Evolutionary conservation across 2,888 invertebrate species (phyloP), one percentile per base, ranked within the genome.

Genomic region (Tigriopus californicus): DNA sequence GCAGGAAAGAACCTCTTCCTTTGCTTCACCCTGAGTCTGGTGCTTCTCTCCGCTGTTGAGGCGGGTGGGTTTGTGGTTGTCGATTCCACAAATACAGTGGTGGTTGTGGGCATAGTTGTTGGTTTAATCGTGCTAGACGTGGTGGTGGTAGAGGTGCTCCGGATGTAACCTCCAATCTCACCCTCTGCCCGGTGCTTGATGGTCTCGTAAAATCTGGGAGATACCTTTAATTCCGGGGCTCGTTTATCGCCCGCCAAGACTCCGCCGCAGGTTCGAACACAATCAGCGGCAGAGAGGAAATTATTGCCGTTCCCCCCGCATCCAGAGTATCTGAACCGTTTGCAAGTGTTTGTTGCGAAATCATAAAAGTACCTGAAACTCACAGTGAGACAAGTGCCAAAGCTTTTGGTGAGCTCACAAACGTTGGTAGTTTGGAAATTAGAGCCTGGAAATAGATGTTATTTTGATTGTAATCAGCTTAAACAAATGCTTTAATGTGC

Each of bases 281-380:
- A 58, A 18, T 46, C 24, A 12, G 48, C 58, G 25, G 49, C 58
- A 1, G 48, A 24, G 1, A 46, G 1, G 20, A 58, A 58, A 22
- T 58, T 58, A 24, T 58, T 58, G n/a, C 24, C 20, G 40, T 58
- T 58, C 25, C 58, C 58, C 6, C 58, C 58, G 33, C 58, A 58
- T 11, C 58, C 58, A n/a, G 47, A 33, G 20, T 58, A 58, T 6
- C 58, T 15, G 20, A 58, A 58, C 11, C 49, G 48, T 58, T 49
- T 58, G 10, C 58, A 58, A 5, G 47, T 15, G n/a, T 58, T n/a
- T 1, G 58, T 47, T 4, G 22, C 47, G 15, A 10, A 49, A 25
- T 58, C 58, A 49, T 47, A 49, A 49, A 49, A 58, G 49, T 49
- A 58, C 25, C 58, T 15, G 18, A 22, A 24, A 1, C 47, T 48